Percentiles rank a stretch among this genome's conserved stretches.
phyloP scores from a whole-genome alignment of 1,140 invertebrate species.

The Ceratosolen solmsi region DNA sequence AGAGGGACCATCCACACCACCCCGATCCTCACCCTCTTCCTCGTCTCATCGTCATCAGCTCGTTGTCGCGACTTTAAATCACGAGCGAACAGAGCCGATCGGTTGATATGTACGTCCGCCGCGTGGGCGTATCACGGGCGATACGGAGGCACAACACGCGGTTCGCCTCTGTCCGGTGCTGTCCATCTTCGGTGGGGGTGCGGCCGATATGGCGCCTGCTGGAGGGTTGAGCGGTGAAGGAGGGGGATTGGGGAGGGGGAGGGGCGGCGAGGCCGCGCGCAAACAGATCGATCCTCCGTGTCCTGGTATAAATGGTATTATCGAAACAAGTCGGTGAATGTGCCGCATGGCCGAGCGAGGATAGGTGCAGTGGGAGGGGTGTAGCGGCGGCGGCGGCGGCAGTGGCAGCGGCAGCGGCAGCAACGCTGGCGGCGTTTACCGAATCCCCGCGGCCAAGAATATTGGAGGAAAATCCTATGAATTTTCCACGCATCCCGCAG shows the following conservation, averaged over 20 bases:
- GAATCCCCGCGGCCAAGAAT: slow-evolving; percentile 25
- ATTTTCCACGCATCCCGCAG: neutral
- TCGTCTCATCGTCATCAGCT: too few relatives aligned
- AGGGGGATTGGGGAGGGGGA: neutral
- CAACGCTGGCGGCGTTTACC: slow-evolving; percentile 58
- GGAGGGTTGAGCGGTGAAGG: neutral
- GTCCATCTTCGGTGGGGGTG: neutral
- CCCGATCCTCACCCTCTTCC: too few relatives aligned
- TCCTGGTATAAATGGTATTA: slow-evolving; percentile 75
- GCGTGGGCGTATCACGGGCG: too few relatives aligned
- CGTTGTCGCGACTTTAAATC: too few relatives aligned
- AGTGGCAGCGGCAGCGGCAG: too few relatives aligned
- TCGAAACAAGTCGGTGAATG: slow-evolving; percentile 74
- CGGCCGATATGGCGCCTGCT: neutral
- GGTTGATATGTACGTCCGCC: too few relatives aligned
- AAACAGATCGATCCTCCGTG: slow-evolving; percentile 57
- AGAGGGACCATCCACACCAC: too few relatives aligned
- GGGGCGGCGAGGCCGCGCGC: neutral
- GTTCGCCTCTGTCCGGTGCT: slow-evolving; percentile 54
- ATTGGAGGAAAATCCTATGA: slow-evolving; percentile 12
- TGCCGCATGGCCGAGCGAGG: too few relatives aligned
- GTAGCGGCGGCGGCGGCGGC: too few relatives aligned
- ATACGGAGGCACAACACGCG: neutral
- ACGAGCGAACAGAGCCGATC: too few relatives aligned
- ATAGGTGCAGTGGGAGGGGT: too few relatives aligned